phyloP scores from a whole-genome alignment of 2,113 vertebrate genomes.

The Ammodytes marinus region DNA sequence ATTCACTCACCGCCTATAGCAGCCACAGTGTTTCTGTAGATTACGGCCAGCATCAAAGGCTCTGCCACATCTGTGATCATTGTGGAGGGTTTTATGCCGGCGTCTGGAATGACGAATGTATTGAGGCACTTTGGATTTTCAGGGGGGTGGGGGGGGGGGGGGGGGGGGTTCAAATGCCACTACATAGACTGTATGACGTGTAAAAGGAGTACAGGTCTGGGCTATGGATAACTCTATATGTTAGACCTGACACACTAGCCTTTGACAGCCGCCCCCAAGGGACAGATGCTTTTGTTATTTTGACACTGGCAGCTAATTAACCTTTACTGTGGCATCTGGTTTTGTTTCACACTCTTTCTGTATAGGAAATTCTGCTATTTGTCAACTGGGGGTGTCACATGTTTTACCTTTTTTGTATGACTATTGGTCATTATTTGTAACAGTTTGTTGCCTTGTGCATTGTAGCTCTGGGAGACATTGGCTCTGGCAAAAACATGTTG shows the following conservation, averaged over 20 bases:
- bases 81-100: conserved; percentile 42
- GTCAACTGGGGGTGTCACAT: conserved; percentile 1
- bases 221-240: conserved; percentile 12
- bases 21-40: conserved; percentile 47
- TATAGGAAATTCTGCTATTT: conserved; percentile 24
- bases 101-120: conserved; percentile 54
- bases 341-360: conserved; percentile 39
- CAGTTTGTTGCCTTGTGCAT: not conserved
- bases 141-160: not conserved
- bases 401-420: not conserved
- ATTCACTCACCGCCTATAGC: conserved; percentile 28
- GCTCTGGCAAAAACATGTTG: not conserved
- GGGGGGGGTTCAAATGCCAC: conserved; percentile 14
- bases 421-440: not conserved
- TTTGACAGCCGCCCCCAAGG: conserved; percentile 3
- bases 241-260: conserved; percentile 19
- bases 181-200: conserved; percentile 29
- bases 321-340: conserved; percentile 39
- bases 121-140: conserved; percentile 8
- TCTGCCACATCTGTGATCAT: conserved; percentile 64
- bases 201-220: conserved; percentile 46
- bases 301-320: conserved; percentile 26
- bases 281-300: conserved; percentile 9
- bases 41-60: conserved; percentile 64
- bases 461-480: not conserved